Evolutionary conservation across 2,113 vertebrate genomes (phyloP), one percentile per base, ranked within the genome.

Genomic region (Pachypanchax playfairii): DNA sequence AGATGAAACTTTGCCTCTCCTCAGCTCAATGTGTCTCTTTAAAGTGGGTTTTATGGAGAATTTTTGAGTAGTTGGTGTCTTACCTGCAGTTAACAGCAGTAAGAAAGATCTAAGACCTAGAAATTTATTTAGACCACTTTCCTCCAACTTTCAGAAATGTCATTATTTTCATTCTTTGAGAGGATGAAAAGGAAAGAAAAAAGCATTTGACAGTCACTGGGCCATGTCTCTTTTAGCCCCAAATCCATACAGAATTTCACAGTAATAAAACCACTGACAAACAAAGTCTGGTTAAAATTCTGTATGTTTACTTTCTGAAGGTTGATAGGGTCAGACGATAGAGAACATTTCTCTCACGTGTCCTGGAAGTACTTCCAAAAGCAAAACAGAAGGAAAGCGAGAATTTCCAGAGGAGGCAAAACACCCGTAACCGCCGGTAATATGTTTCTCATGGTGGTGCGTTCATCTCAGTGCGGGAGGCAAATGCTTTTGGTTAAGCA

Each of bases 401-500:
- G 58, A 39, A 33, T 79, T 64, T 75, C 61, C 73, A 70, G 60
- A 68, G 44, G 46, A 67, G 80, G 56, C 66, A 64, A 73, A 84
- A 67, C 74, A 64, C 41, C 70, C 1, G 70, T 74, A 75, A 86
- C 77, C 80, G 15, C 77, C 33, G 54, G 75, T 87, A 85, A 88
- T 87, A 41, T 59, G 82, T 89, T 89, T 87, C 86, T 87, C 73
- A 88, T 87, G 83, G 73, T 43, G 63, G 43, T 49, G 77, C 78
- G 48, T 83, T 89, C 83, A 75, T 39, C 51, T 75, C 62, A 56
- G 71, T 12, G 26, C 79, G 65, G 70, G 74, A 79, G 77, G 76
- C 75, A 46, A 82, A 88, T 85, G 75, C 77, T 86, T 90, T 87
- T 86, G 86, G 88, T 88, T 81, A 77, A 51, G 52, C 62, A 5